Evolutionary conservation across 2,113 vertebrate genomes (phyloP).

Genomic region (Melierax canorus): DNA sequence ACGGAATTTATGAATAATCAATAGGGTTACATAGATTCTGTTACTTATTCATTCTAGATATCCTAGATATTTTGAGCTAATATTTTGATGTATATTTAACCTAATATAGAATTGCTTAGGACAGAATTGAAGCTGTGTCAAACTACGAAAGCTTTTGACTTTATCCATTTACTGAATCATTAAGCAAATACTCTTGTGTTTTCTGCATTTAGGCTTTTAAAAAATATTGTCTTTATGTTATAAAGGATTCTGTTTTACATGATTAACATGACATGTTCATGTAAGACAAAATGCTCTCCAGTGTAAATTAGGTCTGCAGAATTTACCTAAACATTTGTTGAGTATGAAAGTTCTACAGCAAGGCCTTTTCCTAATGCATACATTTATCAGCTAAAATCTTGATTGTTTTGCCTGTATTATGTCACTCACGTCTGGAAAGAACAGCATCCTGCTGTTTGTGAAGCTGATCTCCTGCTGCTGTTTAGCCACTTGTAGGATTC

Average conservation of each 20-base stretch:
- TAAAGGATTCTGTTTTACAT: background rate
- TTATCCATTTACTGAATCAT: background rate
- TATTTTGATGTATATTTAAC: background rate
- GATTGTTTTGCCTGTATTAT: constrained; percentile 62
- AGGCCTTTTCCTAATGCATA: constrained; percentile 1
- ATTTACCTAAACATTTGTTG: background rate
- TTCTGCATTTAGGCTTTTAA: background rate
- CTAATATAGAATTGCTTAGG: background rate
- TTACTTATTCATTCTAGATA: background rate
- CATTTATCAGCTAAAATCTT: constrained; percentile 45
- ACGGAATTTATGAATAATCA: background rate
- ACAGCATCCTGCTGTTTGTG: constrained; percentile 58
- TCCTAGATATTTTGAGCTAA: background rate
- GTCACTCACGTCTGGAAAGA: constrained; percentile 55
- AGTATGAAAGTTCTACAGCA: background rate
- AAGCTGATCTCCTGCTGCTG: constrained; percentile 61
- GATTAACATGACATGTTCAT: background rate
- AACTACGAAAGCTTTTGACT: background rate
- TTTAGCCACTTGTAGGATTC: constrained; percentile 58
- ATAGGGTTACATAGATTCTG: background rate
- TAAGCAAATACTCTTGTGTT: background rate
- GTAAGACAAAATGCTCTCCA: background rate
- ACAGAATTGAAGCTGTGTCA: background rate
- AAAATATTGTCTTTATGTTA: background rate
- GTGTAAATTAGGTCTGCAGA: background rate